Conservation (phyloP, 2,797 vertebrate genomes). For the Lagorchestes hirsutus region DNA sequence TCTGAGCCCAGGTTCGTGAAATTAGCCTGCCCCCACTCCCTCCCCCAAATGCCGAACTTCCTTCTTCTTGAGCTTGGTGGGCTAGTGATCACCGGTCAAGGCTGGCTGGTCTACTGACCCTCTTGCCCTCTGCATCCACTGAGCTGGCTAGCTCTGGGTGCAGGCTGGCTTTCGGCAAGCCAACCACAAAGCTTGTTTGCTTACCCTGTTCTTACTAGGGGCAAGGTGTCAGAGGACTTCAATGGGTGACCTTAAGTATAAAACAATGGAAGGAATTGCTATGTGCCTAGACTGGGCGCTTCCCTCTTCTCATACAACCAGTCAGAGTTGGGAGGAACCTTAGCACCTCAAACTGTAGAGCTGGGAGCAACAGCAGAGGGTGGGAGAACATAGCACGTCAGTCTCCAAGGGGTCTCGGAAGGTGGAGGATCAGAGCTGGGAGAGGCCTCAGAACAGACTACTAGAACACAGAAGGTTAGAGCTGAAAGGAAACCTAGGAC, state of each 20-base stretch:
- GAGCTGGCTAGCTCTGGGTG: neutral
- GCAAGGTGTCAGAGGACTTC: neutral
- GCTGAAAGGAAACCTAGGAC: neutral
- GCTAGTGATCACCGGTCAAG: constrained; percentile 63
- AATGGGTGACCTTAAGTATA: too few relatives aligned
- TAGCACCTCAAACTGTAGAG: neutral
- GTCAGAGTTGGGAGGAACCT: neutral
- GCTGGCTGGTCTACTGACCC: constrained; percentile 67
- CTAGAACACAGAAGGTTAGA: too few relatives aligned
- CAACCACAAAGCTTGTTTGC: neutral
- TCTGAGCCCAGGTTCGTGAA: constrained; percentile 77
- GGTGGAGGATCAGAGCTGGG: too few relatives aligned
- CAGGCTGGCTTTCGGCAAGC: too few relatives aligned
- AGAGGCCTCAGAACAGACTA: too few relatives aligned
- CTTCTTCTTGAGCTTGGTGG: constrained; percentile 63
- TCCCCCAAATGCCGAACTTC: constrained; percentile 63
- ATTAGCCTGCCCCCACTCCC: constrained; percentile 65
- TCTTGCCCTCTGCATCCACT: neutral
- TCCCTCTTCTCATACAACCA: neutral
- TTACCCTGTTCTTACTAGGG: neutral
- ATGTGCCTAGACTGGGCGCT: neutral
- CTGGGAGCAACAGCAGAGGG: too few relatives aligned
- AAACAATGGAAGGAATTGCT: neutral
- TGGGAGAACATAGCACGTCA: neutral
- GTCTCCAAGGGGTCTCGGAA: neutral